Evolutionary conservation across 2,113 vertebrate species (phyloP).

Genomic region (Sphyrna mokarran): DNA sequence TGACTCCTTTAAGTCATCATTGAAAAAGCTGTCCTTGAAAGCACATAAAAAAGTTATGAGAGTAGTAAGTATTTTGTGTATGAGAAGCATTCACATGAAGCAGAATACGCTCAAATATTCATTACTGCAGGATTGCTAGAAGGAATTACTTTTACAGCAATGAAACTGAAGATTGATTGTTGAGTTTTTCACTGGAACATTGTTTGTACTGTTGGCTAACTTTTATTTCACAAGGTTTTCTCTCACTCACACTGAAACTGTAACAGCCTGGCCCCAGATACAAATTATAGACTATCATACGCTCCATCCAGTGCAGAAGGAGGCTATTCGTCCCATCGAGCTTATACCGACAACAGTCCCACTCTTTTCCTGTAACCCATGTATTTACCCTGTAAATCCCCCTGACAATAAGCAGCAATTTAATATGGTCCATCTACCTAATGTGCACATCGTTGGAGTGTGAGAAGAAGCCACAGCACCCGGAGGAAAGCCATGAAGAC

Average conservation of each 20-base stretch:
- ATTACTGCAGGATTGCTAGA: not conserved
- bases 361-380: no score
- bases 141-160: slow-evolving; percentile 11
- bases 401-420: no score
- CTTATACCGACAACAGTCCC: no score
- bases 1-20: not conserved
- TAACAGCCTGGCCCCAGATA: not conserved
- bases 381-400: no score
- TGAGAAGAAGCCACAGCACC: no score
- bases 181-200: not conserved
- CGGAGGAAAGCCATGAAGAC: no score
- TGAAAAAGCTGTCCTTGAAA: slow-evolving; percentile 2
- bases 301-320: no score
- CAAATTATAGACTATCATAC: no score
- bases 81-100: not conserved
- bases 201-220: not conserved
- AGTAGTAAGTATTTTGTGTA: not conserved
- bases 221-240: not conserved
- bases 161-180: slow-evolving; percentile 16
- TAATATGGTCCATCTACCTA: no score
- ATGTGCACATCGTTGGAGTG: no score
- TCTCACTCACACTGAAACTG: not conserved
- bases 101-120: not conserved
- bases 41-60: slow-evolving; percentile 14
- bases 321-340: no score